Conservation (phyloP, 2,888 invertebrate genomes). For the Parasteatoda lunata region DNA sequence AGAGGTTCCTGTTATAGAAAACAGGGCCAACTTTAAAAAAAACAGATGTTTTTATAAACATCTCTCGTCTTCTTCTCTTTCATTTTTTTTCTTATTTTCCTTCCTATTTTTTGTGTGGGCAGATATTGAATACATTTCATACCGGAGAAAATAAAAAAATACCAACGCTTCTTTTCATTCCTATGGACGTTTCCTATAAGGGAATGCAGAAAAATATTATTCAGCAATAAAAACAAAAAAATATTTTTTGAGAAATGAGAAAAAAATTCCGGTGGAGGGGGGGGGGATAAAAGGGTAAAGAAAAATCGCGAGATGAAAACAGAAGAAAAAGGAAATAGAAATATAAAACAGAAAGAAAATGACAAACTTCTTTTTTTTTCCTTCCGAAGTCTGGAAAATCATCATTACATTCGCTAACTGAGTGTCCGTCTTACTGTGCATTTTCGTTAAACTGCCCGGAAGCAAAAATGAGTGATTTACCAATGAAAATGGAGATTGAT, state of each 20-base stretch:
- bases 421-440: slow-evolving; percentile 37
- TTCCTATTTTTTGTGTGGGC: background rate
- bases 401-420: slow-evolving; percentile 17
- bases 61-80: slow-evolving; percentile 23
- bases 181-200: slow-evolving; percentile 10
- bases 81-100: too few species aligned
- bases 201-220: slow-evolving; percentile 32
- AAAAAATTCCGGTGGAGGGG: slow-evolving; percentile 27
- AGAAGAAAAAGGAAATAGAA: too few species aligned
- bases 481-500: slow-evolving; percentile 42
- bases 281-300: slow-evolving; percentile 5
- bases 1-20: slow-evolving; percentile 5
- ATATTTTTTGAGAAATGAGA: slow-evolving; percentile 26
- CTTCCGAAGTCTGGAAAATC: slow-evolving; percentile 16
- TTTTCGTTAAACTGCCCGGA: slow-evolving; percentile 29
- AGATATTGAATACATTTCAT: slow-evolving; percentile 41
- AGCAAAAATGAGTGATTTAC: slow-evolving; percentile 37
- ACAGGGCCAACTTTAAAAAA: slow-evolving; percentile 23
- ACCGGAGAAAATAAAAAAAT: slow-evolving; percentile 1
- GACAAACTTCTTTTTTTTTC: slow-evolving; percentile 15
- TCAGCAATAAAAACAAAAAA: slow-evolving; percentile 13
- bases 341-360: slow-evolving; percentile 9
- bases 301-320: slow-evolving; percentile 4
- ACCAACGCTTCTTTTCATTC: slow-evolving; percentile 1
- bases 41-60: slow-evolving; percentile 53